A percentile compares a stretch with the other conserved stretches of the same genome.
These are phyloP conservation scores for Phodopus roborovskii DNA, from an alignment of 2,113 vertebrate species.

Conservation along the genomic window DNA sequence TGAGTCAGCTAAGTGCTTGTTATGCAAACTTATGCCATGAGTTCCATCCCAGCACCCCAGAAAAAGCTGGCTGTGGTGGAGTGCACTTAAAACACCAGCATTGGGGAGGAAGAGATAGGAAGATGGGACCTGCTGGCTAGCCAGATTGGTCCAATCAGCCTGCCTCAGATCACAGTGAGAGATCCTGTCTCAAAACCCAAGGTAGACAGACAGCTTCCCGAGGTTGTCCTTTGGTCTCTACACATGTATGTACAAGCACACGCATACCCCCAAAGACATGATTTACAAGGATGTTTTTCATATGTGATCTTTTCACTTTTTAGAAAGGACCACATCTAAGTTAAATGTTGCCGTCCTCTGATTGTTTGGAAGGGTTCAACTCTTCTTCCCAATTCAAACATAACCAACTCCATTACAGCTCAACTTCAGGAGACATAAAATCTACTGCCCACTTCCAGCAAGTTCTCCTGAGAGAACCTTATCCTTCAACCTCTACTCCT, in stretches of 20 bases:
- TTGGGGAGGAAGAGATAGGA: background rate
- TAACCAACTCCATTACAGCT: conserved; percentile 9
- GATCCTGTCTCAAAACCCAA: background rate
- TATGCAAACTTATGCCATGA: background rate
- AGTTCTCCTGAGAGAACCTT: conserved; percentile 15
- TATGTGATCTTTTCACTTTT: background rate
- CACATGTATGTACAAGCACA: background rate
- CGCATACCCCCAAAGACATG: background rate
- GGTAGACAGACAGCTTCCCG: background rate
- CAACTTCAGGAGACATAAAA: background rate
- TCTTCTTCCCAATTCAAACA: background rate
- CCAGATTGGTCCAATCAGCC: background rate
- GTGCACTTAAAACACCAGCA: background rate
- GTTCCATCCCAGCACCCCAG: background rate
- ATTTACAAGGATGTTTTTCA: conserved; percentile 29
- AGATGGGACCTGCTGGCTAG: background rate
- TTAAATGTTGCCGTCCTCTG: background rate
- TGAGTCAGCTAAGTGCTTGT: background rate
- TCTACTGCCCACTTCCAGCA: background rate
- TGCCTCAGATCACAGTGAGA: background rate
- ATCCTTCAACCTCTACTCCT: background rate
- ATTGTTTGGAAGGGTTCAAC: background rate
- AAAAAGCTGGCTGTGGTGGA: background rate
- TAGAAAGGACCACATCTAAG: background rate
- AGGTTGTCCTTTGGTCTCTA: background rate